phyloP scores from a whole-genome alignment of 2,113 vertebrate genomes.

The Tonatia bakeri region DNA sequence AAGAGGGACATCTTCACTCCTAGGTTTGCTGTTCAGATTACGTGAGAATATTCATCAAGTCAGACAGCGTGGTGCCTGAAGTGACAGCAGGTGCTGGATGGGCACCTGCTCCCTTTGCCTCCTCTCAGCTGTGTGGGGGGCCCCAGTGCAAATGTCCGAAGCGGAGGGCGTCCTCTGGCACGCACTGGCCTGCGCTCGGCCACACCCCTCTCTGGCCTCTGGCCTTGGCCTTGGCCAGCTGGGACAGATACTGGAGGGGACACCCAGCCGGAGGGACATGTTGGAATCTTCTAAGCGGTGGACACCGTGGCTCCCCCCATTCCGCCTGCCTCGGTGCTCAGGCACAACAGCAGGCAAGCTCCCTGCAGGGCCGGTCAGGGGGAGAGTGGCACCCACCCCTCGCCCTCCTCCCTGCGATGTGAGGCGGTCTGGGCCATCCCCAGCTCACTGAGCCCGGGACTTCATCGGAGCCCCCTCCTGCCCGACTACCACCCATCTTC shows the following conservation, averaged over 20 bases:
- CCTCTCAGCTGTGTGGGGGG: slow-evolving; percentile 4
- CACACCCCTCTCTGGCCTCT: accelerated
- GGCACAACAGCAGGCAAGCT: too few relatives aligned
- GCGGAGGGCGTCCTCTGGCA: slow-evolving; percentile 31
- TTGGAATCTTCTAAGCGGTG: background rate
- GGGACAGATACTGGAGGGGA: background rate
- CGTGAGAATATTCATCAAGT: background rate
- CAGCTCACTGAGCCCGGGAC: background rate
- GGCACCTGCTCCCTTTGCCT: background rate
- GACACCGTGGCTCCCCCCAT: background rate
- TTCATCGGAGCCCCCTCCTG: background rate
- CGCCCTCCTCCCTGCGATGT: accelerated
- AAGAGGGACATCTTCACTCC: background rate
- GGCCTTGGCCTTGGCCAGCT: background rate
- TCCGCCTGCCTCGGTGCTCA: too few relatives aligned
- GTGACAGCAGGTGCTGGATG: accelerated
- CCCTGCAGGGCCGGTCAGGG: background rate
- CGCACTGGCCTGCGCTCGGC: background rate
- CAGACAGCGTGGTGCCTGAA: background rate
- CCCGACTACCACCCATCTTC: background rate
- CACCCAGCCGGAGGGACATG: background rate
- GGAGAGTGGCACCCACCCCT: background rate
- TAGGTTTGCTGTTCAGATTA: background rate
- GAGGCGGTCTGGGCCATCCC: background rate
- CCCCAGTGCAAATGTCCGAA: background rate